Conservation (phyloP, 1,140 invertebrate species). For the Drosophila fuyamai region DNA sequence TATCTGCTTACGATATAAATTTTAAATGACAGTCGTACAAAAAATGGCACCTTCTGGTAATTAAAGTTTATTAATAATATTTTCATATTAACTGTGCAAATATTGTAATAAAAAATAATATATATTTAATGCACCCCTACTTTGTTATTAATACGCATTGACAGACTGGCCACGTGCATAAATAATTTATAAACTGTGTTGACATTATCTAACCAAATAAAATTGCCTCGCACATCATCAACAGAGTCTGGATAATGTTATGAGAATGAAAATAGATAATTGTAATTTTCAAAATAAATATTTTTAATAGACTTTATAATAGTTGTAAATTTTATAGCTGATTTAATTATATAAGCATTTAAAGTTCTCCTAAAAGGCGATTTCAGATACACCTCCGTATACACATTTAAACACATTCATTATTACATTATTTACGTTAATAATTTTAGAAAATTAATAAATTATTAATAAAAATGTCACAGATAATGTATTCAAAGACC, state of each 20-base stretch:
- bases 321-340: too few species aligned
- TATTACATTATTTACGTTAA: too few species aligned
- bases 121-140: conserved; percentile 17
- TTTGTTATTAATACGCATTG: conserved; percentile 62
- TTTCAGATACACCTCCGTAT: too few species aligned
- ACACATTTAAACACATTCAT: too few species aligned
- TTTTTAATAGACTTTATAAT: background rate
- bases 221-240: conserved; percentile 6
- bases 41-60: conserved; percentile 32
- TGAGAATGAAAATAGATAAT: background rate
- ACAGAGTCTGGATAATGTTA: background rate
- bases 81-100: conserved; percentile 53
- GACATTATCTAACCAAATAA: conserved; percentile 60
- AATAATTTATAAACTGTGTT: conserved; percentile 41
- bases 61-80: conserved; percentile 58
- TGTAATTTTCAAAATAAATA: background rate
- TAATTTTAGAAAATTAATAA: too few species aligned
- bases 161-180: conserved; percentile 29
- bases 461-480: background rate
- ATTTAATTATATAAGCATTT: too few species aligned
- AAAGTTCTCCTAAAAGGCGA: too few species aligned
- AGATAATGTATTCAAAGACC: background rate
- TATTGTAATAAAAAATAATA: conserved; percentile 21
- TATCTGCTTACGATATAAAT: conserved; percentile 13
- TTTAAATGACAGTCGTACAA: conserved; percentile 31